Evolutionary conservation across 2,888 invertebrate genomes (phyloP), one percentile per base, ranked within the genome.

Genomic region (Argyra leucocephala): DNA sequence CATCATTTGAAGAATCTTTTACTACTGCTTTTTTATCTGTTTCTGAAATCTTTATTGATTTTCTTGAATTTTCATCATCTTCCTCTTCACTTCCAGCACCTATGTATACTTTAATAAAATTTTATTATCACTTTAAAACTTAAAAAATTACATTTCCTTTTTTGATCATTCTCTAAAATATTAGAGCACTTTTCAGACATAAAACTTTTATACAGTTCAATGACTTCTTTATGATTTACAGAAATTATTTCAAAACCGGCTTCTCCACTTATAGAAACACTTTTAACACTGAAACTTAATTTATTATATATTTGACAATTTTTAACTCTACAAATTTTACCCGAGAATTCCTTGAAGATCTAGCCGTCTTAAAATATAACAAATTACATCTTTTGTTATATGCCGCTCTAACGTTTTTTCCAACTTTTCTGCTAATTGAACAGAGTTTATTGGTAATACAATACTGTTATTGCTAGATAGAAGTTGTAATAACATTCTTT

Each of bases 311-410:
- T 58, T 22, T 21, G 36, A 12, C 26, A 24, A n/a, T 0, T 18
- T 9, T n/a, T 1, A 48, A 61, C 22, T 10, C 62, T 58, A 0
- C 59, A n/a, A 18, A 18, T n/a, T 62, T 63, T 66, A 70, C 69
- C 66, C 66, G 22, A 70, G 67, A 15, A 68, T 67, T 7, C 67
- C 68, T 75, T 91, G 91, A n/a, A 86, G 84, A 2, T 90, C 86
- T 76, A 92, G 85, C 76, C 91, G 91, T 71, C 88, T 86, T 5
- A 92, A 77, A 62, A 91, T 82, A 76, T 88, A 89, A 71, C 87
- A 86, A 10, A 92, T 83, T 70, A 85, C 82, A 62, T 84, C 81
- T 69, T 86, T 84, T 4, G 84, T 81, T 7, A 86, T 82, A 67
- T 81, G 63, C 81, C 80, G 70, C 80, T 81, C 70, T 80, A 74